Conservation (phyloP, 1,140 invertebrate species). For the Sycobia sp. region DNA sequence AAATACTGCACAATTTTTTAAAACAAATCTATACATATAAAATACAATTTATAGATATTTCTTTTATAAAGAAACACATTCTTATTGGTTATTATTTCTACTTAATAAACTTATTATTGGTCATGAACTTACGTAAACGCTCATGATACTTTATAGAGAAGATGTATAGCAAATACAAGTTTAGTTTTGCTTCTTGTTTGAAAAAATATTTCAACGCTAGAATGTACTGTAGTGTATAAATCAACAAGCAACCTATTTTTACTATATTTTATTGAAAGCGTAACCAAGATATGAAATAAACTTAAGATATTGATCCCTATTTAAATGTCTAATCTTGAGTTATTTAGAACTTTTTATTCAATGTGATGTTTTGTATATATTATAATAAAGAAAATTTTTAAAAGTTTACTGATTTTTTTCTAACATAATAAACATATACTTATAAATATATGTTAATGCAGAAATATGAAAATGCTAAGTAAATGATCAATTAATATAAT, state of each 20-base stretch:
- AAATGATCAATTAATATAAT: no score
- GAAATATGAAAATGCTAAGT: no score
- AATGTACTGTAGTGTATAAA: slow-evolving; percentile 4
- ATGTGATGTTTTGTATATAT: slow-evolving; percentile 41
- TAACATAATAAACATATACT: no score
- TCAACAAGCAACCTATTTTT: slow-evolving; percentile 9
- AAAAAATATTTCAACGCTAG: slow-evolving; percentile 10
- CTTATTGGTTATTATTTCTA: slow-evolving; percentile 22
- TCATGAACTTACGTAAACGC: slow-evolving; percentile 18
- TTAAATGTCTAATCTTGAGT: slow-evolving; percentile 17
- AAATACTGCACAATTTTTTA: slow-evolving; percentile 3
- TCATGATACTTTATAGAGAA: not conserved
- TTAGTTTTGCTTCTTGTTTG: slow-evolving; percentile 12
- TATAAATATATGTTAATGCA: no score
- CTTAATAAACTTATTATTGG: slow-evolving; percentile 27
- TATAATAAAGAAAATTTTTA: slow-evolving; percentile 32
- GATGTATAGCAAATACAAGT: slow-evolving; percentile 1
- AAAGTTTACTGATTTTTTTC: slow-evolving; percentile 12
- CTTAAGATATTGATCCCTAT: no score
- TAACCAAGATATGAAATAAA: no score
- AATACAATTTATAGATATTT: slow-evolving; percentile 9
- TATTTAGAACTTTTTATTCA: slow-evolving; percentile 33
- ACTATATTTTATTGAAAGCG: no score
- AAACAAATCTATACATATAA: not conserved
- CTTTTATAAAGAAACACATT: slow-evolving; percentile 16